phyloP scores from a whole-genome alignment of 1,140 invertebrate species.

The Papilio polytes region DNA sequence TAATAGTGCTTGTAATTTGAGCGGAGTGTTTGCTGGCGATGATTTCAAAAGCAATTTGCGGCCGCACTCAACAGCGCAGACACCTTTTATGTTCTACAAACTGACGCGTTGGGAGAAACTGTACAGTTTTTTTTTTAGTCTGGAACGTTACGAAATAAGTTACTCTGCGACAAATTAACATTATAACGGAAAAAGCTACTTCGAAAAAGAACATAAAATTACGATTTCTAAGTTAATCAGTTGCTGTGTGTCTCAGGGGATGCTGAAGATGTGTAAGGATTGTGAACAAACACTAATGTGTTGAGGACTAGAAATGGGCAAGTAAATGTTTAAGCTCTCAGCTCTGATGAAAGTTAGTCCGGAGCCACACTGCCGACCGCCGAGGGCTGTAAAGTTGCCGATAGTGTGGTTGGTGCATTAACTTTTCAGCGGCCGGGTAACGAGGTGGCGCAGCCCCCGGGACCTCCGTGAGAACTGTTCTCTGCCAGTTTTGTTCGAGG shows the following conservation, averaged over 20 bases:
- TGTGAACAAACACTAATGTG: background rate
- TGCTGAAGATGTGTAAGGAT: background rate
- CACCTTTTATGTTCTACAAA: background rate
- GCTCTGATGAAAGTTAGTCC: slow-evolving; percentile 5
- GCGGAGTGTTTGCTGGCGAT: background rate
- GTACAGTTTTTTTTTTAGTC: background rate
- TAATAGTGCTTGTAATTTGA: slow-evolving; percentile 18
- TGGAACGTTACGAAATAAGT: background rate
- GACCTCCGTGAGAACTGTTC: background rate
- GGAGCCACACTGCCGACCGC: background rate
- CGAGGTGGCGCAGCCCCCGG: background rate
- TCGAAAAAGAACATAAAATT: background rate
- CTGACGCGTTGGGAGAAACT: background rate
- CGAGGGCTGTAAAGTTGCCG: slow-evolving; percentile 22
- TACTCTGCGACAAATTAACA: background rate
- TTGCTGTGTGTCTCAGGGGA: background rate
- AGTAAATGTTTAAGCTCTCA: slow-evolving; percentile 28
- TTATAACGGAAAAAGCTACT: background rate
- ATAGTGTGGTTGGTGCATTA: slow-evolving; percentile 11
- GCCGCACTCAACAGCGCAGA: background rate
- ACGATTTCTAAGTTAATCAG: background rate
- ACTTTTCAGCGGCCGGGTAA: slow-evolving; percentile 21
- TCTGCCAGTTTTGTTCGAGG: background rate
- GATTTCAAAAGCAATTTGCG: background rate
- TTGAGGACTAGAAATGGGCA: background rate